phyloP scores from a whole-genome alignment of 2,113 vertebrate species.

The Oryzias celebensis region DNA sequence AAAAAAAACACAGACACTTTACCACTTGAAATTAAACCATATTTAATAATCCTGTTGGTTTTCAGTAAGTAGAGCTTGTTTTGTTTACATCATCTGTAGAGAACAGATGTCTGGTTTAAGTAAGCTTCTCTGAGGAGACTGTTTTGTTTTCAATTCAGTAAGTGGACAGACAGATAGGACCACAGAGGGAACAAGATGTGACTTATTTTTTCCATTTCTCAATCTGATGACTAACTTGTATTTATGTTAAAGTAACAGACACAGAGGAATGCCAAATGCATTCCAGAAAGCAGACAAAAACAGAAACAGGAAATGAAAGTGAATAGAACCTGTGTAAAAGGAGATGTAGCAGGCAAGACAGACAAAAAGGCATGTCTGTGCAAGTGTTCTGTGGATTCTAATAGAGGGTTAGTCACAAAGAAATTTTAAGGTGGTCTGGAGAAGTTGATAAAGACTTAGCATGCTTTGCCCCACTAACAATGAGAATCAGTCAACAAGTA shows the following conservation, averaged over 20 bases:
- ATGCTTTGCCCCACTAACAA: constrained; percentile 15
- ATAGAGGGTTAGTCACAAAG: constrained; percentile 18
- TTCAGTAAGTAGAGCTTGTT: constrained; percentile 32
- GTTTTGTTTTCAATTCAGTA: constrained; percentile 57
- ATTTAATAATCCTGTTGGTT: constrained; percentile 40
- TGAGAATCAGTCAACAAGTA: constrained; percentile 34
- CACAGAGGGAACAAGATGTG: constrained; percentile 29
- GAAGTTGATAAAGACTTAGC: constrained; percentile 40
- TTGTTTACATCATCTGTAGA: constrained; percentile 29
- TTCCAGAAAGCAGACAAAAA: constrained; percentile 38
- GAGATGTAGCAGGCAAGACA: constrained; percentile 10
- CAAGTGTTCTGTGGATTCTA: constrained; percentile 27
- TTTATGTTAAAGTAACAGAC: constrained; percentile 59
- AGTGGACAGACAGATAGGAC: constrained; percentile 39
- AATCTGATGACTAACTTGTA: constrained; percentile 41
- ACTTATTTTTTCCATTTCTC: constrained; percentile 44
- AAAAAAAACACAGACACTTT: constrained; percentile 2
- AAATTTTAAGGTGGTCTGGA: constrained; percentile 45
- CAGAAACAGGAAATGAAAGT: constrained; percentile 38
- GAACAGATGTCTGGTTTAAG: constrained; percentile 55
- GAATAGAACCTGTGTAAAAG: constrained; percentile 42
- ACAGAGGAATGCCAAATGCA: constrained; percentile 40
- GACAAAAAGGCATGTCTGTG: constrained; percentile 10
- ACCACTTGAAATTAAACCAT: constrained; percentile 13
- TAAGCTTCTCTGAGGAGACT: constrained; percentile 21